Conservation (phyloP, 1,140 invertebrate genomes). For the Manduca sexta region DNA sequence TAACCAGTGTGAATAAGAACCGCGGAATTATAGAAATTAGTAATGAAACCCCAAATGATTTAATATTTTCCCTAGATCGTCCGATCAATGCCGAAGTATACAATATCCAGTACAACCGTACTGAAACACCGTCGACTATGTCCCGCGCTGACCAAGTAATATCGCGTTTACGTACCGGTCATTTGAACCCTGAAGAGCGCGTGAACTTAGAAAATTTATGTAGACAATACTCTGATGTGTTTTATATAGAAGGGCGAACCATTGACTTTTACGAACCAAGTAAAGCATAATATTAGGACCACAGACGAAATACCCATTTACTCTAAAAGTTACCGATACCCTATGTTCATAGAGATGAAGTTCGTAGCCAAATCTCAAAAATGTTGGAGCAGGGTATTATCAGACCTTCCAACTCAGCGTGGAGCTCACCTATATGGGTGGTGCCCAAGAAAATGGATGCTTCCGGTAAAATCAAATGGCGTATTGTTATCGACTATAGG, state of each 20-base stretch:
- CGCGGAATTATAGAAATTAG: constrained; percentile 16
- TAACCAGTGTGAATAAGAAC: constrained; percentile 18
- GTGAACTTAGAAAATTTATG: constrained; percentile 13
- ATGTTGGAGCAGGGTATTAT: constrained; percentile 33
- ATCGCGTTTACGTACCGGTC: constrained; percentile 8
- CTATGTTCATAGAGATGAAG: constrained; percentile 7
- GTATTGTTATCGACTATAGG: constrained; percentile 38
- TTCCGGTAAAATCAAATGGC: constrained; percentile 16
- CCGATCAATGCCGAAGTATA: not conserved
- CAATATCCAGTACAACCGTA: constrained; percentile 1
- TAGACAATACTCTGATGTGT: constrained; percentile 7
- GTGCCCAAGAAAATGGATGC: constrained; percentile 20
- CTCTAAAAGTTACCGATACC: constrained; percentile 9
- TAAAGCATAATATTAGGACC: constrained; percentile 27
- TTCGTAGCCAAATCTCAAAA: constrained; percentile 17
- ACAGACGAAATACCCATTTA: constrained; percentile 11
- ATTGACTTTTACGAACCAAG: constrained; percentile 15
- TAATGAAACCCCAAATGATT: constrained; percentile 21
- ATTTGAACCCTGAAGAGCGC: constrained; percentile 14
- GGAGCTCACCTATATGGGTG: constrained; percentile 11
- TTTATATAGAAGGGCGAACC: constrained; percentile 12
- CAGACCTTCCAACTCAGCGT: constrained; percentile 31
- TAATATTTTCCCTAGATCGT: constrained; percentile 25
- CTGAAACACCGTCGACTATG: not conserved
- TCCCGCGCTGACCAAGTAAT: constrained; percentile 5